A percentile compares a stretch with the other conserved stretches of the same genome.
phyloP scores from a whole-genome alignment of 2,113 vertebrate species.

The Morone saxatilis region DNA sequence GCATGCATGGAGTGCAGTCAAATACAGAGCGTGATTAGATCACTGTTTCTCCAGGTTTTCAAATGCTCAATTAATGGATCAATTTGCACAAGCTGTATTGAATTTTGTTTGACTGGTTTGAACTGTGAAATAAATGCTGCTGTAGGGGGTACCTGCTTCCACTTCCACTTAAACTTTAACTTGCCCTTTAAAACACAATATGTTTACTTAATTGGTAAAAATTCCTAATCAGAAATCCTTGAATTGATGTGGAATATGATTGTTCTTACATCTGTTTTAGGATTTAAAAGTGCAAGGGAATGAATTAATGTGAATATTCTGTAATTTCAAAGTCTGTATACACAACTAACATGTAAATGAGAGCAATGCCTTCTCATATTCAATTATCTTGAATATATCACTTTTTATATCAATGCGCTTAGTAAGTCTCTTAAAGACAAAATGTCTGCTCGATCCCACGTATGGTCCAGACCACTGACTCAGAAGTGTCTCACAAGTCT shows the following conservation, averaged over 20 bases:
- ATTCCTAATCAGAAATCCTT: constrained; percentile 14
- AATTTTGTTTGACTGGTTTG: constrained; percentile 37
- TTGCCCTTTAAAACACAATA: constrained; percentile 28
- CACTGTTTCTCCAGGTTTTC: constrained; percentile 20
- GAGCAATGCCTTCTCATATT: not conserved
- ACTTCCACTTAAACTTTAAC: no score
- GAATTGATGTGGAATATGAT: not conserved
- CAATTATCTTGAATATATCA: not conserved
- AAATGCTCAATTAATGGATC: constrained; percentile 37
- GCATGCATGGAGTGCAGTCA: not conserved
- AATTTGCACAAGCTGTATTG: constrained; percentile 8
- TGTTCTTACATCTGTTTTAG: not conserved
- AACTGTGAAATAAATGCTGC: constrained; percentile 28
- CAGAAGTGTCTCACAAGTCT: constrained; percentile 26
- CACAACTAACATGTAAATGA: not conserved
- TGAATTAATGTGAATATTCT: not conserved
- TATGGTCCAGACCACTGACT: constrained; percentile 11
- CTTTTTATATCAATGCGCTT: not conserved
- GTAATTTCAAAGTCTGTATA: constrained; percentile 22
- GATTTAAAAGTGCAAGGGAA: not conserved
- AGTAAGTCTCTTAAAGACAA: not conserved
- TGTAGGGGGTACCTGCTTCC: not conserved
- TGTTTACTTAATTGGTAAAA: not conserved
- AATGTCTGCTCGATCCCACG: not conserved
- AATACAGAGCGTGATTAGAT: not conserved